Evolutionary conservation across 2,113 vertebrate species (phyloP).

Genomic region (Apodemus speciosus): DNA sequence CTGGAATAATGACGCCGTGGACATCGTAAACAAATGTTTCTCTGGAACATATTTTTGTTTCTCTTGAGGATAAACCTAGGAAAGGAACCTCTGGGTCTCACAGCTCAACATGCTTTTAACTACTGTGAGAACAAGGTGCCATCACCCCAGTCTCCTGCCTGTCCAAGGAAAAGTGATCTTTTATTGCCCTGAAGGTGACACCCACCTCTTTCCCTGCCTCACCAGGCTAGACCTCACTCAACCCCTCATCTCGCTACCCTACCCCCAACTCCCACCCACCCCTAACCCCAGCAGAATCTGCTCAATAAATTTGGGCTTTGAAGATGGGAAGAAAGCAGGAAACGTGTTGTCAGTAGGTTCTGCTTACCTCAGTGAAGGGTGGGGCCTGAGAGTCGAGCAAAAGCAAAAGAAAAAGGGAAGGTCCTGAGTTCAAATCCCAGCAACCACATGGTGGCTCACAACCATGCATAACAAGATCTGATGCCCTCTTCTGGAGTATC

Average conservation of each 20-base stretch:
- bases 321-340: not conserved
- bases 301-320: not conserved
- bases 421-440: too few relatives aligned
- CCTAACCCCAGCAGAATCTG: not conserved
- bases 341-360: not conserved
- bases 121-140: not conserved
- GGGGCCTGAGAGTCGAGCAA: not conserved
- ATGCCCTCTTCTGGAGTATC: too few relatives aligned
- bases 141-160: not conserved
- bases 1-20: accelerated
- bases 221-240: not conserved
- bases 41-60: not conserved
- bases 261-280: not conserved
- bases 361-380: not conserved
- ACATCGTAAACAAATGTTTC: not conserved
- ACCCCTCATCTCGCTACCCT: not conserved
- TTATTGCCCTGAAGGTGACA: not conserved
- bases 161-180: not conserved
- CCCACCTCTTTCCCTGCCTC: not conserved
- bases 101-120: not conserved
- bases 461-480: too few relatives aligned
- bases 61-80: not conserved
- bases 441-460: too few relatives aligned
- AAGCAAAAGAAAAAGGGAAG: not conserved
- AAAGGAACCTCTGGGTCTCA: not conserved